These are phyloP conservation scores for Polypedilum vanderplanki DNA, from an alignment of 1,140 invertebrate genomes.

Conservation along the genomic window DNA sequence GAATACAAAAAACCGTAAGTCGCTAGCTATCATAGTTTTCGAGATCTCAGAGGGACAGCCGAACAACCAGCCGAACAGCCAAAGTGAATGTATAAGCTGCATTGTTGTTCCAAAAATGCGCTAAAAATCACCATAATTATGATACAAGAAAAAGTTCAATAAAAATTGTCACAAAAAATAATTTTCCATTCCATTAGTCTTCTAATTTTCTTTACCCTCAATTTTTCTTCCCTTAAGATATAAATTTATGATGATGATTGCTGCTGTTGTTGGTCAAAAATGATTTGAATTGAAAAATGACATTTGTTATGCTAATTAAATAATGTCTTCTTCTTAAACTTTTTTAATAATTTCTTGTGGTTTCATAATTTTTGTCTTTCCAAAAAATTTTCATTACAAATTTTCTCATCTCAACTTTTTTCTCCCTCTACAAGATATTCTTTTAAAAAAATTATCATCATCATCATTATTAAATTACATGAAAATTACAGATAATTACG, in stretches of 20 bases:
- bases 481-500: constrained; percentile 23
- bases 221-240: background rate
- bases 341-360: background rate
- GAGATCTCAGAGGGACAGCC: too few species aligned
- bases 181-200: background rate
- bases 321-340: too few species aligned
- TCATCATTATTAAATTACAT: constrained; percentile 22
- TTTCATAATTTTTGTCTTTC: background rate
- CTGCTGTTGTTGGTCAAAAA: constrained; percentile 5
- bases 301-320: background rate
- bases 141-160: too few species aligned
- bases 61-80: too few species aligned
- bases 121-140: too few species aligned
- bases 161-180: background rate
- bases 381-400: background rate
- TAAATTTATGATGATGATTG: background rate
- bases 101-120: too few species aligned
- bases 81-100: too few species aligned
- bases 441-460: background rate
- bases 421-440: too few species aligned
- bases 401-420: too few species aligned
- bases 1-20: too few species aligned
- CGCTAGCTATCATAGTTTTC: too few species aligned
- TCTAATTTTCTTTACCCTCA: background rate
- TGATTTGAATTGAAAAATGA: background rate